Evolutionary conservation across 2,113 vertebrate genomes (phyloP).

Genomic region (Drymodes brunneopygia): DNA sequence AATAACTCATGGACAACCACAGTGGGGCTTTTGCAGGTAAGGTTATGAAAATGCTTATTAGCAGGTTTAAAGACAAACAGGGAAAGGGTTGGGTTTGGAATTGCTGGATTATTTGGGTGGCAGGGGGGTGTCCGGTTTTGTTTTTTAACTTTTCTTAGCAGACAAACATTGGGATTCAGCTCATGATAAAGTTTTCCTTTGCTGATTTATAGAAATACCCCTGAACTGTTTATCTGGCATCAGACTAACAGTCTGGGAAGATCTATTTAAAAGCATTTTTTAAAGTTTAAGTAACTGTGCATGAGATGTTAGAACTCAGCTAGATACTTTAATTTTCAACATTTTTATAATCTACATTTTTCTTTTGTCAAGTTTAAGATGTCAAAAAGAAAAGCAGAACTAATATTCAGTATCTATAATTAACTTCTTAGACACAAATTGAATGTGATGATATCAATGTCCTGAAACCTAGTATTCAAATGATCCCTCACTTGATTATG

Average conservation of each 20-base stretch:
- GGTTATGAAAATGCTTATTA: neutral
- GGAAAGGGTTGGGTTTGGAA: rapidly evolving
- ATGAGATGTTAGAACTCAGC: neutral
- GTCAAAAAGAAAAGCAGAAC: neutral
- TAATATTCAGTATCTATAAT: constrained; percentile 25
- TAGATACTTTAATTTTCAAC: neutral
- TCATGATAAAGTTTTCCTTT: neutral
- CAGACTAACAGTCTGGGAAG: neutral
- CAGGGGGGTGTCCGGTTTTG: rapidly evolving
- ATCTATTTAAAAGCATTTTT: constrained; percentile 7
- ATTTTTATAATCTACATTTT: neutral
- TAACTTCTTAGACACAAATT: constrained; percentile 10
- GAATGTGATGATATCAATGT: neutral
- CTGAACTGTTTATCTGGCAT: neutral
- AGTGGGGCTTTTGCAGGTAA: neutral
- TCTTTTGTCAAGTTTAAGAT: constrained; percentile 27
- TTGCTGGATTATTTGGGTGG: neutral
- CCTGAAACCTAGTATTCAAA: constrained; percentile 1
- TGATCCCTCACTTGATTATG: neutral
- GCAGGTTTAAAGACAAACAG: neutral
- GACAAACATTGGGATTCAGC: neutral
- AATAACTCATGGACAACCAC: neutral
- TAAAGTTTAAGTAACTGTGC: neutral
- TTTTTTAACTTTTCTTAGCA: neutral
- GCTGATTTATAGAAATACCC: neutral